Percentiles rank a stretch among this genome's conserved stretches.
Evolutionary conservation across 2,113 vertebrate species (phyloP).

Genomic region (Empidonax alnorum): DNA sequence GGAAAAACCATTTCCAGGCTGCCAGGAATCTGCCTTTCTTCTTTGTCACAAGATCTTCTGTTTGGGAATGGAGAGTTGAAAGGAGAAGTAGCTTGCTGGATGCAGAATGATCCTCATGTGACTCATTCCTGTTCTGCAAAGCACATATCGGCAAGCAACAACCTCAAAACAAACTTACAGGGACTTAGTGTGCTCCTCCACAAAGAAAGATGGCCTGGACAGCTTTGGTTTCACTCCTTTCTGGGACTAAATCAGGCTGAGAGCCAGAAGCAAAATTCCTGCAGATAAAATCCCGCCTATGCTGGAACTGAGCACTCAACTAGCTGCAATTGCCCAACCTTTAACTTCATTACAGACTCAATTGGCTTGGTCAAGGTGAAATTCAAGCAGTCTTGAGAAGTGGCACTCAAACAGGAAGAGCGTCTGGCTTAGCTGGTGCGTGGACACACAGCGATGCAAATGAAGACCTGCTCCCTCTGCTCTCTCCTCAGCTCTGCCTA

Average conservation of each 20-base stretch:
- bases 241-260: constrained; percentile 27
- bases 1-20: not conserved
- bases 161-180: constrained; percentile 64
- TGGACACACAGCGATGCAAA: not conserved
- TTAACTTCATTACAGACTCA: constrained; percentile 5
- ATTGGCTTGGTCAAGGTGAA: constrained; percentile 20
- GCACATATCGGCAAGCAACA: constrained; percentile 20
- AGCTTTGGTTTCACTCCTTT: constrained; percentile 29
- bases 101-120: constrained; percentile 51
- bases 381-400: not conserved
- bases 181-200: constrained; percentile 35
- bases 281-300: not conserved
- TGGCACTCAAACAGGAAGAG: not conserved
- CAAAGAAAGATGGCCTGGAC: not conserved
- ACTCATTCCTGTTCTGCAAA: constrained; percentile 42
- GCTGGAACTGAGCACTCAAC: not conserved
- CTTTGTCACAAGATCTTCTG: constrained; percentile 36
- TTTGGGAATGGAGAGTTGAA: constrained; percentile 56
- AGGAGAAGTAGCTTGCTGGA: constrained; percentile 57
- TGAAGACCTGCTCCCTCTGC: not conserved
- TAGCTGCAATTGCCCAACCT: not conserved
- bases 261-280: constrained; percentile 28
- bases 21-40: constrained; percentile 24
- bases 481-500: not conserved
- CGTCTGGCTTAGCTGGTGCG: not conserved